Base-by-base conservation (phyloP, 2,113 vertebrate species). In the Mesoclemmys tuberculata region DNA sequence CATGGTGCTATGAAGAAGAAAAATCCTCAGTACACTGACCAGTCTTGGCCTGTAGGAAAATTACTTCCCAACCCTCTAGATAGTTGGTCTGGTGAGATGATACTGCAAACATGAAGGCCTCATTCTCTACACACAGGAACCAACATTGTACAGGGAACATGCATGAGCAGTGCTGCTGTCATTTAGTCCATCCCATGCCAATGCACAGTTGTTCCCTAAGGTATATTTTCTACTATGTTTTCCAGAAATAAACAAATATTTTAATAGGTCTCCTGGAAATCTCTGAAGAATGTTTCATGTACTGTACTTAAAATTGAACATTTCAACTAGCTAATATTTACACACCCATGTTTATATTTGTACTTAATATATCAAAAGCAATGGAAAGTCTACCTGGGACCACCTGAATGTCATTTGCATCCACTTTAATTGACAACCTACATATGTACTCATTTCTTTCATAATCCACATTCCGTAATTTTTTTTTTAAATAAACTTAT, bases 401-500 rank as follows among this genome's bases (percentile, higher is more conserved):
- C 77, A 5, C 16, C 68, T 89, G 90, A 55, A 85, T 49, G 31
- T 78, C 64, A 13, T 91, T 81, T 56, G 16, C 14, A 78, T 5
- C 54, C 38, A 58, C n/a, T 68, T 81, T 93, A 92, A 90, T 83
- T 84, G 79, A 94, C 95, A n/a, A 64, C 84, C 61, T 21, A 79
- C 22, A 82, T 35, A 64, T 71, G 71, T n/a, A 35, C 93, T 77
- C 87, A 83, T 71, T 90, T 95, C 61, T 87, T 89, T 93, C 85
- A 80, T 71, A 55, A 93, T 81, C 93, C 88, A 94, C 82, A 89
- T 89, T 95, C 82, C 41, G 80, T 68, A 93, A 96, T n/a, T n/a
- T n/a, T 89, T 90, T 83, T 64, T 85, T 90, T 77, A 58, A 90
- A 85, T 19, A 75, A 80, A 46, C 56, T 83, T 93, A 48, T 93